Conservation (phyloP, 2,888 invertebrate genomes). For the Gasteruption jaculator region DNA sequence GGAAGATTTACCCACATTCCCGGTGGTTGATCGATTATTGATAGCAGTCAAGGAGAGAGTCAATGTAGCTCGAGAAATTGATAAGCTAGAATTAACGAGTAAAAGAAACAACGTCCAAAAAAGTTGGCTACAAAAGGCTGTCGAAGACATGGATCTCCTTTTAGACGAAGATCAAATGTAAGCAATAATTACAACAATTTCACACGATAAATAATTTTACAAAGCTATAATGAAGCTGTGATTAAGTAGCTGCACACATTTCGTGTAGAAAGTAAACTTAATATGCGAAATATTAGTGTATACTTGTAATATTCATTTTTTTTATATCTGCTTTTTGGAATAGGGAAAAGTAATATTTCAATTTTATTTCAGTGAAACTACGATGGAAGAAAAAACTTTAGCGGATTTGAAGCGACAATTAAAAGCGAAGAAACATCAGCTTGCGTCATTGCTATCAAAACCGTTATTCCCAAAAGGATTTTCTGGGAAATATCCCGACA, state of each 20-base stretch:
- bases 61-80: constrained; percentile 73
- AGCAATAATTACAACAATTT: constrained; percentile 17
- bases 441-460: constrained; percentile 55
- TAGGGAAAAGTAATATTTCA: constrained; percentile 7
- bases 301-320: constrained; percentile 8
- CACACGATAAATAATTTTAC: constrained; percentile 13
- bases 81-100: constrained; percentile 67
- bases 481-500: constrained; percentile 60
- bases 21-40: constrained; percentile 63
- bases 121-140: constrained; percentile 83
- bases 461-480: constrained; percentile 68
- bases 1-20: constrained; percentile 80
- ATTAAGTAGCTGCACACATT: not conserved
- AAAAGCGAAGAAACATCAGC: constrained; percentile 54
- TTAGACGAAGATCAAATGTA: constrained; percentile 67
- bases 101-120: constrained; percentile 64
- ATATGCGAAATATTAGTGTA: not conserved
- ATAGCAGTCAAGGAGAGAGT: constrained; percentile 69
- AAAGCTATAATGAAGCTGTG: too few species aligned
- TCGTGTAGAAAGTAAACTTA: not conserved
- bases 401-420: constrained; percentile 54
- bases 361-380: constrained; percentile 36
- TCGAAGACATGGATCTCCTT: constrained; percentile 87
- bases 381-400: constrained; percentile 42
- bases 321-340: constrained; percentile 11